Percentiles rank a stretch among this genome's conserved stretches.
phyloP scores from a whole-genome alignment of 2,888 invertebrate genomes.

The Meiosimyza platycephala region DNA sequence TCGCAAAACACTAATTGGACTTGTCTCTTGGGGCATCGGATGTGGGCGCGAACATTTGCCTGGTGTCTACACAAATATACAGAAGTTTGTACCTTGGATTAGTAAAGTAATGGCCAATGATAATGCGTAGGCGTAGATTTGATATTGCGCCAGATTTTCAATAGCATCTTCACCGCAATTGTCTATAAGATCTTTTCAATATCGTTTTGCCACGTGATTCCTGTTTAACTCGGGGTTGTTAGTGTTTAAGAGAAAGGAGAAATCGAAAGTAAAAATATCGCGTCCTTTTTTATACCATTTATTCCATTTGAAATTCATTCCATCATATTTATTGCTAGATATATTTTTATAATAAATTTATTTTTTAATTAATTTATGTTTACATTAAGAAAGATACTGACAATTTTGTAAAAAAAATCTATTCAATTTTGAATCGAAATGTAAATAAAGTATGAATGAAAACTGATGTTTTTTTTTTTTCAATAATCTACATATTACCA shows the following conservation, averaged over 20 bases:
- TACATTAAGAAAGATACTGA: background rate
- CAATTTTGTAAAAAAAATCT: no score
- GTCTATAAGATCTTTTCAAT: conserved; percentile 15
- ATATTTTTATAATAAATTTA: background rate
- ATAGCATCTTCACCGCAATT: background rate
- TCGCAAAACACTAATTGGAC: conserved; percentile 85
- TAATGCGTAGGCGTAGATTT: conserved; percentile 54
- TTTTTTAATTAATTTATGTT: conserved; percentile 16
- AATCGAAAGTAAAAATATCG: background rate
- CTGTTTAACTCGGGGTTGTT: conserved; percentile 61
- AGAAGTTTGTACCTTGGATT: conserved; percentile 92
- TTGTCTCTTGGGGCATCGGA: conserved; percentile 91
- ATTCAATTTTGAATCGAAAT: background rate
- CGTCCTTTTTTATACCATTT: conserved; percentile 25
- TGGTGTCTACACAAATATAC: conserved; percentile 92
- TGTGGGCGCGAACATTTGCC: conserved; percentile 91
- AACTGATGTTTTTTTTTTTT: no score
- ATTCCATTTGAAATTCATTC: conserved; percentile 46
- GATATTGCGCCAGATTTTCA: background rate
- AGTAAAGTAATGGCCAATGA: conserved; percentile 79
- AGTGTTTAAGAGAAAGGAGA: conserved; percentile 54
- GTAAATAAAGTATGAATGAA: conserved; percentile 5
- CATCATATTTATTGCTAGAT: conserved; percentile 1
- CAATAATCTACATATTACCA: no score
- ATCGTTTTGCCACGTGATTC: conserved; percentile 54